A percentile compares a stretch with the other conserved stretches of the same genome.
phyloP scores from a whole-genome alignment of 35 echinoderm and acorn worm species.

The Amphiura filiformis region DNA sequence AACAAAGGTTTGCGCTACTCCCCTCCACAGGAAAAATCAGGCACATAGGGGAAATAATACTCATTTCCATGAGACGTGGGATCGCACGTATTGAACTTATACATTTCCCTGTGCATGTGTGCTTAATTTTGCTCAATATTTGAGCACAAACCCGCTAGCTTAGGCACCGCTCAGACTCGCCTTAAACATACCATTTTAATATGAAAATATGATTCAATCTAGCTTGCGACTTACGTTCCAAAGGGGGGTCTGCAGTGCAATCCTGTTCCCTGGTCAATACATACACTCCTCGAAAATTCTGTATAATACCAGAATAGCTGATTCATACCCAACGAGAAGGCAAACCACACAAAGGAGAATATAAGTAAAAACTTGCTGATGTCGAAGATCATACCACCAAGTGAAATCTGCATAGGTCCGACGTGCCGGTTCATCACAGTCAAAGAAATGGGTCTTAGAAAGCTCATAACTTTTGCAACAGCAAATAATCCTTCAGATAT shows the following conservation, averaged over 20 bases:
- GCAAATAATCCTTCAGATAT: conserved; percentile 92
- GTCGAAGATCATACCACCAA: conserved; percentile 98
- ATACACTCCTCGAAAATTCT: conserved; percentile 19
- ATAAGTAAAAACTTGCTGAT: conserved; percentile 96
- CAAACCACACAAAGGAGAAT: conserved; percentile 96
- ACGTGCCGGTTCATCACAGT: conserved; percentile 97
- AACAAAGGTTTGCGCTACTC: too few species aligned
- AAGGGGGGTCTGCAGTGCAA: conserved; percentile 73
- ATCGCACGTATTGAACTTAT: too few species aligned
- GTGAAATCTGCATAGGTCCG: conserved; percentile 98
- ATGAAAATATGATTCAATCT: too few species aligned
- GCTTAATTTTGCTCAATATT: too few species aligned
- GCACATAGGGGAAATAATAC: too few species aligned
- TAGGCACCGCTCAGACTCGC: too few species aligned
- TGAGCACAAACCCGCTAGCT: too few species aligned
- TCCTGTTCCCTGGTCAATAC: conserved; percentile 40
- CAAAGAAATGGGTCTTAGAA: conserved; percentile 78
- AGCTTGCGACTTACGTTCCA: conserved; percentile 62
- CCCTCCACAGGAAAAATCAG: too few species aligned
- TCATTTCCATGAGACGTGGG: too few species aligned
- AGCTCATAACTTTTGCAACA: conserved; percentile 94
- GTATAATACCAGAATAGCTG: conserved; percentile 93
- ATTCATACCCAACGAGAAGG: conserved; percentile 97
- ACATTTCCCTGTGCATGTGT: too few species aligned
- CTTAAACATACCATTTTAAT: too few species aligned